Conservation (phyloP, 2,888 invertebrate species). For the Rotaria magnacalcarata region DNA sequence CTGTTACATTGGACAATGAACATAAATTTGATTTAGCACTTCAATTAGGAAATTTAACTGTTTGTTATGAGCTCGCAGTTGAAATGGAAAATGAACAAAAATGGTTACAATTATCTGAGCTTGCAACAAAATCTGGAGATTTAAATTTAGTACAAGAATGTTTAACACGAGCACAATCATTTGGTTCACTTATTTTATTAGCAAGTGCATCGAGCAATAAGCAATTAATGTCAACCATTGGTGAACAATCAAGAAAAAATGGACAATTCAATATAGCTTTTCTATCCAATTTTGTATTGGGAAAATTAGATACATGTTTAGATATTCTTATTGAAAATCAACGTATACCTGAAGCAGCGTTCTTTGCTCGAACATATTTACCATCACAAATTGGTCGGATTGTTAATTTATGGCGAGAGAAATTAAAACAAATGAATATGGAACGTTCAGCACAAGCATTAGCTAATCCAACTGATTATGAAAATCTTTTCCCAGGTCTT, state of each 20-base stretch:
- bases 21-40: conserved; percentile 93
- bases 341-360: conserved; percentile 92
- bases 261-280: conserved; percentile 88
- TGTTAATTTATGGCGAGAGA: conserved; percentile 80
- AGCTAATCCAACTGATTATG: conserved; percentile 89
- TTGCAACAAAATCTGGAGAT: conserved; percentile 72
- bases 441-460: conserved; percentile 86
- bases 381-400: conserved; percentile 78
- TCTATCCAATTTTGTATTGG: conserved; percentile 80
- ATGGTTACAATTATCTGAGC: conserved; percentile 86
- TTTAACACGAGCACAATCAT: conserved; percentile 83
- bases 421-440: conserved; percentile 69
- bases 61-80: conserved; percentile 77
- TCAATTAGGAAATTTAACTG: conserved; percentile 77
- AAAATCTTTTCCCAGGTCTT: conserved; percentile 86
- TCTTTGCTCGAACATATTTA: conserved; percentile 90
- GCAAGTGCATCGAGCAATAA: conserved; percentile 67
- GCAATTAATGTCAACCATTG: conserved; percentile 73
- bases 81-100: conserved; percentile 74
- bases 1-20: conserved; percentile 92
- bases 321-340: conserved; percentile 80
- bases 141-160: conserved; percentile 85
- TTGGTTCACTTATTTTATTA: conserved; percentile 63
- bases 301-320: conserved; percentile 75
- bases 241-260: conserved; percentile 67